phyloP scores from a whole-genome alignment of 2,113 vertebrate species.

The Boulengeromyrus knoepffleri region DNA sequence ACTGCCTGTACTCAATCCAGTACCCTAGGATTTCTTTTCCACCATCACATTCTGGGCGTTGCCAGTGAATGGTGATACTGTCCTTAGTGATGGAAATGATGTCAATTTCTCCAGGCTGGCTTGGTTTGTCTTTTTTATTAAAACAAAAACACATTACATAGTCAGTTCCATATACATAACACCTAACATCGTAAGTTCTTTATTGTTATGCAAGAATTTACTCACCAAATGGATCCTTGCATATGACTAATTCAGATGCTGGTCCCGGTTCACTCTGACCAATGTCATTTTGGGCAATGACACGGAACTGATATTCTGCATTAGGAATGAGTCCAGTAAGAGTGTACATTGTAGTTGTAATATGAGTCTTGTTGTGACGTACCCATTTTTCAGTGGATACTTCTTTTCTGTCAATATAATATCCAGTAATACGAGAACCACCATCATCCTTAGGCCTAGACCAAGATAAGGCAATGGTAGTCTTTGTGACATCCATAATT shows the following conservation, averaged over 20 bases:
- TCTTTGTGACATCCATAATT: conserved; percentile 89
- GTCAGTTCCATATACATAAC: background rate
- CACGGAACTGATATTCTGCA: conserved; percentile 92
- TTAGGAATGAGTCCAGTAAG: conserved; percentile 89
- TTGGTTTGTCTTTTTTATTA: conserved; percentile 80
- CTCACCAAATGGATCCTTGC: conserved; percentile 98
- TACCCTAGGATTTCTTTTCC: conserved; percentile 96
- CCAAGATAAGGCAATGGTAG: conserved; percentile 82
- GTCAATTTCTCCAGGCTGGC: conserved; percentile 95
- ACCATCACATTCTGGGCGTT: conserved; percentile 86
- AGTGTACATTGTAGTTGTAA: conserved; percentile 97
- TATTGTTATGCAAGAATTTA: conserved; percentile 8
- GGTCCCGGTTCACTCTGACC: conserved; percentile 87
- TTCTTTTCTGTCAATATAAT: conserved; percentile 91
- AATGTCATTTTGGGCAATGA: conserved; percentile 91
- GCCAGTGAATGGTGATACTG: conserved; percentile 91
- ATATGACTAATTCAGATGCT: conserved; percentile 79
- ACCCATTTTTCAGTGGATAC: conserved; percentile 96
- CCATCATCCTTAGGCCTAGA: conserved; percentile 91
- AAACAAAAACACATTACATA: conserved; percentile 15
- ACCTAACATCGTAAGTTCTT: background rate
- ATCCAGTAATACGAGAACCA: conserved; percentile 90
- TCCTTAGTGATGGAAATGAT: conserved; percentile 89
- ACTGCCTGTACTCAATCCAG: conserved; percentile 91
- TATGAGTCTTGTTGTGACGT: conserved; percentile 90